phyloP scores from a whole-genome alignment of 2,113 vertebrate genomes.

The Corythoichthys intestinalis region DNA sequence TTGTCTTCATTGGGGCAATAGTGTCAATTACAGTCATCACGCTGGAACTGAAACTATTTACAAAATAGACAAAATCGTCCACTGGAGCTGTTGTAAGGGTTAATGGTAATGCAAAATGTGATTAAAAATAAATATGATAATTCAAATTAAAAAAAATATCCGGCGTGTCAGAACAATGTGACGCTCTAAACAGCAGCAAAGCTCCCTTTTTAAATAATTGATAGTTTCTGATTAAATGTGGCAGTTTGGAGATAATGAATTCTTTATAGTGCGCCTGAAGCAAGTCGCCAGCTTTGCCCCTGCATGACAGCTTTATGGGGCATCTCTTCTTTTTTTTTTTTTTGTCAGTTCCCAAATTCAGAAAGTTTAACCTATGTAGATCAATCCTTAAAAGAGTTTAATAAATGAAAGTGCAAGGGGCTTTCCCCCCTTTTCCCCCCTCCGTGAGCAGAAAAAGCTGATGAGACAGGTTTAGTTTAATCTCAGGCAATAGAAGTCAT shows the following conservation, averaged over 20 bases:
- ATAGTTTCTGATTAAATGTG: slow-evolving; percentile 94
- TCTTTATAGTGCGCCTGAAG: slow-evolving; percentile 87
- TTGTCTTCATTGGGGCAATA: no score
- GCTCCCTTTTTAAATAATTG: slow-evolving; percentile 89
- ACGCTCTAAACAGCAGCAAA: slow-evolving; percentile 82
- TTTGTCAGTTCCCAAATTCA: slow-evolving; percentile 85
- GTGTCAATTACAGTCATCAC: no score
- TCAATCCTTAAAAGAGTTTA: slow-evolving; percentile 99
- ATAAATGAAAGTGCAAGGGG: slow-evolving; percentile 99
- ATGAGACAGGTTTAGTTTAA: slow-evolving; percentile 99
- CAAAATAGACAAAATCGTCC: no score
- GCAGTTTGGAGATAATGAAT: slow-evolving; percentile 87
- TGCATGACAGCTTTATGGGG: slow-evolving; percentile 87
- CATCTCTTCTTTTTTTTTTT: slow-evolving; percentile 47
- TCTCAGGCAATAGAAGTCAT: slow-evolving; percentile 99
- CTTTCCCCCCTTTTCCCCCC: slow-evolving; percentile 56
- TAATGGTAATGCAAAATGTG: slow-evolving; percentile 28
- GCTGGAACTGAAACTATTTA: no score
- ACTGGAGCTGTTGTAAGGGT: no score
- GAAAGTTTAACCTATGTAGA: slow-evolving; percentile 99
- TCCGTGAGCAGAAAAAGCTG: slow-evolving; percentile 97
- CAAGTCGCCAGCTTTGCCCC: slow-evolving; percentile 87
- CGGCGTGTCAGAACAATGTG: slow-evolving; percentile 68
- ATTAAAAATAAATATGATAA: neutral
- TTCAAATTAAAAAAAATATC: slow-evolving; percentile 19